Conservation (phyloP, 1,140 invertebrate species). For the Drosophila biarmipes region DNA sequence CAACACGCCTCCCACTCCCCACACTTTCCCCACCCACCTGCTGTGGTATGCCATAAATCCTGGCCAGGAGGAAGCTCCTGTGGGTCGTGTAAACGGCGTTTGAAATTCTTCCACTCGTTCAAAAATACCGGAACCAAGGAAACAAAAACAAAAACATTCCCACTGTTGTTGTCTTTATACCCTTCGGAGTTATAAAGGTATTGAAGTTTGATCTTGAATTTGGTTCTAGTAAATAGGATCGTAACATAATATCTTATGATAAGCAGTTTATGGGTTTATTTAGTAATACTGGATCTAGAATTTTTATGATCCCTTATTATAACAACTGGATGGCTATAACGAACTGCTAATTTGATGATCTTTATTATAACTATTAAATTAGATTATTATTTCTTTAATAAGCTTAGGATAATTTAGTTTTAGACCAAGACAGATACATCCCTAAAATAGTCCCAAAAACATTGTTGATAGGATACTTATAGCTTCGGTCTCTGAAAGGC, state of each 20-base stretch:
- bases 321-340: too few relatives aligned
- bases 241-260: too few relatives aligned
- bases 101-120: conserved; percentile 50
- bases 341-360: too few relatives aligned
- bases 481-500: not conserved
- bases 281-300: too few relatives aligned
- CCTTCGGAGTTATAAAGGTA: conserved; percentile 1
- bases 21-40: conserved; percentile 18
- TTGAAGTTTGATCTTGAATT: too few relatives aligned
- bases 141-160: conserved; percentile 65
- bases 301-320: too few relatives aligned
- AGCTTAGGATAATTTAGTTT: too few relatives aligned
- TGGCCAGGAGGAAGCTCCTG: conserved; percentile 49
- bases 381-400: too few relatives aligned
- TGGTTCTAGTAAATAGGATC: too few relatives aligned
- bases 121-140: conserved; percentile 68
- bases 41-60: conserved; percentile 75
- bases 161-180: conserved; percentile 30
- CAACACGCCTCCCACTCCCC: conserved; percentile 10
- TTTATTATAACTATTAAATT: too few relatives aligned
- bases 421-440: too few relatives aligned
- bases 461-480: not conserved
- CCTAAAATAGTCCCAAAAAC: not conserved
- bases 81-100: conserved; percentile 30
- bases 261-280: too few relatives aligned